Evolutionary conservation across 2,113 vertebrate genomes (phyloP), one percentile per base, ranked within the genome.

Genomic region (Tauraco erythrolophus): DNA sequence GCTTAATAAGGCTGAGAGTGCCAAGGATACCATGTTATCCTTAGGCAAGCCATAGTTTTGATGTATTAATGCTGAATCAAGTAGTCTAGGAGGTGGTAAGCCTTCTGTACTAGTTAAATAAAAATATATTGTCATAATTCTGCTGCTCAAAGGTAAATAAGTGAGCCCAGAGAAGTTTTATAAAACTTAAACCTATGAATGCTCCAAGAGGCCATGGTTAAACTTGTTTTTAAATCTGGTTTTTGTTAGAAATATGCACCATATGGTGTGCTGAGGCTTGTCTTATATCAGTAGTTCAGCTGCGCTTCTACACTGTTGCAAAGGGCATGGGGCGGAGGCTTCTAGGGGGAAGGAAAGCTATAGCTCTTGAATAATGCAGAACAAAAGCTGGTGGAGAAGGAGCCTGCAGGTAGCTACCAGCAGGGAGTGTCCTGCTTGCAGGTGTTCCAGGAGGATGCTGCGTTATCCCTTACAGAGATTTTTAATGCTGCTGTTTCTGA

Each of bases 401-500:
- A 50, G 30, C 61, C 37, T 37, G 37, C 21, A 6, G 5, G 30
- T 33, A 64, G 30, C 22, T 50, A 39, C 31, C 12, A 50, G 51
- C 19, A 60, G 33, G 25, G 41, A 77, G 24, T 5, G 21, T 41
- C 15, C 41, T 66, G 28, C 46, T 19, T 66, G 37, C 23, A 19
- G 41, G 6, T 1, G 3, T 46, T 28, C 15, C 41, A 39, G 28
- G 13, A 68, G 17, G 35, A 21, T 61, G 41, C 33, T 56, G 31
- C 0, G 0, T 45, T 72, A 28, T 21, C 9, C 11, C 15, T 45
- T 81, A 27, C 5, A 25, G 54, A 68, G 18, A 22, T 21, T 46
- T 61, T 65, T 23, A 61, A 50, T 35, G 41, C 18, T 22, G 5
- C 28, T 65, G 15, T 72, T 89, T 24, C 25, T 62, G 33, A 27